Evolutionary conservation across 2,113 vertebrate species (phyloP).

Genomic region (Murina feae): DNA sequence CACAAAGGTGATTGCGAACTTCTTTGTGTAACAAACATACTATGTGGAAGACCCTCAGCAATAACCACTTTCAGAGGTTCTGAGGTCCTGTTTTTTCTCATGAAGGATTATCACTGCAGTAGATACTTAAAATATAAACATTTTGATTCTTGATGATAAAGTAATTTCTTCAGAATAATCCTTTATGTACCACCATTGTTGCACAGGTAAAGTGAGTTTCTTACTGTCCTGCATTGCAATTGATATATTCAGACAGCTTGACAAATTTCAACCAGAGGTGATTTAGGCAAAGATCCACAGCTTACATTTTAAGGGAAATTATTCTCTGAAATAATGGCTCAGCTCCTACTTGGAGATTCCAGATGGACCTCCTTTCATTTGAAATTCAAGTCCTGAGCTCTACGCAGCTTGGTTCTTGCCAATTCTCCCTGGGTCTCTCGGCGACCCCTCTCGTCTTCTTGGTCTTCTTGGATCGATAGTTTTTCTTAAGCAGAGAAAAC

Average conservation of each 20-base stretch:
- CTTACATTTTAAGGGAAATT: neutral
- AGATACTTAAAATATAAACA: neutral
- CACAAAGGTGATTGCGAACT: neutral
- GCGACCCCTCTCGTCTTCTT: neutral
- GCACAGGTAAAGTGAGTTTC: neutral
- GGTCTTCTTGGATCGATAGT: conserved; percentile 3
- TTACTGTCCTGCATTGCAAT: too few relatives aligned
- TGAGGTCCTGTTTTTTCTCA: neutral
- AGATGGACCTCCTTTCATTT: neutral
- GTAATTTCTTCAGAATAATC: neutral
- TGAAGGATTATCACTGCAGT: neutral
- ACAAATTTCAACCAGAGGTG: neutral
- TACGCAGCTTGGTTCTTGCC: neutral
- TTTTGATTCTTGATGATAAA: neutral
- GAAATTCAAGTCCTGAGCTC: neutral
- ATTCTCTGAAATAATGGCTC: neutral
- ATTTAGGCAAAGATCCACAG: neutral
- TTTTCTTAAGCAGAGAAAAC: conserved; percentile 43
- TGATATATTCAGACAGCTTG: neutral
- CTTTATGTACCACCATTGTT: neutral
- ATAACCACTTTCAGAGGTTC: neutral
- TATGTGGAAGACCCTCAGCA: neutral
- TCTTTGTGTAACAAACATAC: neutral
- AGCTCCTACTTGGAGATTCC: neutral
- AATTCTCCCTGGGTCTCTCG: neutral